A percentile compares a stretch with the other conserved stretches of the same genome.
These are phyloP conservation scores for Falco columbarius DNA, from an alignment of 2,797 vertebrate genomes.

Conservation along the genomic window DNA sequence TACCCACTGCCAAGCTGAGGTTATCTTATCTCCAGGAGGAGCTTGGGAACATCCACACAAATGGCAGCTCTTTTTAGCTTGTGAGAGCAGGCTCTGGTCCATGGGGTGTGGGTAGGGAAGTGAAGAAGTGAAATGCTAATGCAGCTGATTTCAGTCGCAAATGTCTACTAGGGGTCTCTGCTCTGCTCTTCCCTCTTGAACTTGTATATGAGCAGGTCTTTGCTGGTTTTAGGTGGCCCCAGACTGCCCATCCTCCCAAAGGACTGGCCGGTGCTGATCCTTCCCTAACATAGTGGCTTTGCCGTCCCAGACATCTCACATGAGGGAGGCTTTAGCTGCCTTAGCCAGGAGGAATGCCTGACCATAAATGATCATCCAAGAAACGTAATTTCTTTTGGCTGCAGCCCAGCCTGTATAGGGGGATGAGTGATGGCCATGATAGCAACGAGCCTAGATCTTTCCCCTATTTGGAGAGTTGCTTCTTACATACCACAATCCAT, in stretches of 20 bases:
- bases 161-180: not conserved
- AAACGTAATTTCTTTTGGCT: not conserved
- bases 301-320: not conserved
- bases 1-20: not conserved
- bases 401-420: not conserved
- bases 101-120: not conserved
- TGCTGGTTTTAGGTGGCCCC: not conserved
- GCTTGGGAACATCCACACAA: not conserved
- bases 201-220: not conserved
- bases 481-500: not conserved
- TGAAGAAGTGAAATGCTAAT: not conserved
- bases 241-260: accelerated
- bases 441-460: not conserved
- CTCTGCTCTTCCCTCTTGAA: not conserved
- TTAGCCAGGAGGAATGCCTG: not conserved
- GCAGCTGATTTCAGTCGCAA: not conserved
- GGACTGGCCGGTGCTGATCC: not conserved
- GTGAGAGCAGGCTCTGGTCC: not conserved
- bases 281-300: not conserved
- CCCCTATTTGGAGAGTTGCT: constrained; percentile 23
- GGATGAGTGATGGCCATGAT: not conserved
- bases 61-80: not conserved
- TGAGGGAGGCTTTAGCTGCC: not conserved
- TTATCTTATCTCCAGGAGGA: not conserved
- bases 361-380: constrained; percentile 12